phyloP scores from a whole-genome alignment of 2,797 vertebrate species.

The Loris lydekkerianus region DNA sequence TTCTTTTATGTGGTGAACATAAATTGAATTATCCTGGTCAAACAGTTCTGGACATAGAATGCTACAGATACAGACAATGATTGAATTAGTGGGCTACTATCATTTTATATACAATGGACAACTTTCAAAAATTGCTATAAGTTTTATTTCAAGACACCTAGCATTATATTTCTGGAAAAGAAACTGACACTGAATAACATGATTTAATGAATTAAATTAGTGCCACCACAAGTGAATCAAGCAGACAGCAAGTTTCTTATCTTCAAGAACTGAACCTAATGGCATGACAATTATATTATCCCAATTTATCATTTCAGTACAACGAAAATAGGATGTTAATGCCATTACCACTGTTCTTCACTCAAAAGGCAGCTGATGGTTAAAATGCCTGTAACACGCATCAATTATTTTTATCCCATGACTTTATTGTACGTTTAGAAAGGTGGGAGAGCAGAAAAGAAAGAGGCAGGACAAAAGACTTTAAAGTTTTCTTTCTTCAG shows the following conservation, averaged over 20 bases:
- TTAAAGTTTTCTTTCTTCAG: conserved; percentile 78
- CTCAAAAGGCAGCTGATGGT: conserved; percentile 71
- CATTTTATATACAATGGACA: conserved; percentile 80
- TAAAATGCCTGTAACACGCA: conserved; percentile 59
- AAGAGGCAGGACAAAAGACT: conserved; percentile 79
- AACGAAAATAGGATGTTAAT: conserved; percentile 35
- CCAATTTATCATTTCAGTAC: conserved; percentile 6
- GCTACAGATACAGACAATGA: conserved; percentile 71
- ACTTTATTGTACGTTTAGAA: conserved; percentile 78
- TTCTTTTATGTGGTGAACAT: conserved; percentile 51
- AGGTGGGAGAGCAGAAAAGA: conserved; percentile 58
- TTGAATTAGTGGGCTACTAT: conserved; percentile 51
- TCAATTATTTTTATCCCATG: conserved; percentile 74
- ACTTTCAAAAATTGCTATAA: background rate
- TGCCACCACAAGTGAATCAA: conserved; percentile 44
- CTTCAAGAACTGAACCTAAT: conserved; percentile 50
- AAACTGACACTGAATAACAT: conserved; percentile 66
- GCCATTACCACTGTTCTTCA: conserved; percentile 54
- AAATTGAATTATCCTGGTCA: conserved; percentile 55
- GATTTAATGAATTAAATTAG: conserved; percentile 53
- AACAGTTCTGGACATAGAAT: conserved; percentile 62
- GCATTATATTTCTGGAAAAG: conserved; percentile 74
- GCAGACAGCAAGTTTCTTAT: conserved; percentile 63
- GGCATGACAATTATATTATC: conserved; percentile 58
- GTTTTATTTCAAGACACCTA: conserved; percentile 76